phyloP scores from a whole-genome alignment of 2,797 vertebrate genomes.

The Arnoldichthys spilopterus region DNA sequence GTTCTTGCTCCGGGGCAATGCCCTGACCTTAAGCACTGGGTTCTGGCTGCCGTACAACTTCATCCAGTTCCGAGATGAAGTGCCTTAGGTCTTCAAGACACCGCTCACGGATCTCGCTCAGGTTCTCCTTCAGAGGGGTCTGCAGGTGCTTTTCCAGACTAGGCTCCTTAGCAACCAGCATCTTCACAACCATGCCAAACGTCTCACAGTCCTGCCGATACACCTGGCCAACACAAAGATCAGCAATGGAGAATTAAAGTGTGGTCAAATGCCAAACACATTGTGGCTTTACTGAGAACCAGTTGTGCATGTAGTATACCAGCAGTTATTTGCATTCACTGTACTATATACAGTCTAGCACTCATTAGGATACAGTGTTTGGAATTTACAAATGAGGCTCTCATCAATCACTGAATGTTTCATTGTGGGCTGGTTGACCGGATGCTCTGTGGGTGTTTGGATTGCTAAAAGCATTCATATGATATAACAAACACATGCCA shows the following conservation, averaged over 20 bases:
- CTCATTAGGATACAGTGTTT: too few relatives aligned
- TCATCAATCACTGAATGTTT: too few relatives aligned
- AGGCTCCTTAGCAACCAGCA: slow-evolving; percentile 95
- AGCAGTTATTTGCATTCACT: too few relatives aligned
- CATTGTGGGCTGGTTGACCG: too few relatives aligned
- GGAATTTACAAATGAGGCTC: too few relatives aligned
- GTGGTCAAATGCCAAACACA: background rate
- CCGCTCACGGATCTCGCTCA: slow-evolving; percentile 93
- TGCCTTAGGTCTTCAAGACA: slow-evolving; percentile 93
- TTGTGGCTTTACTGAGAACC: background rate
- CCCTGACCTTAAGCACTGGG: slow-evolving; percentile 34
- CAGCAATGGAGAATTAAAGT: background rate
- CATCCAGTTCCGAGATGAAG: slow-evolving; percentile 84
- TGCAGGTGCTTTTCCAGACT: slow-evolving; percentile 92
- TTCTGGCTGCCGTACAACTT: slow-evolving; percentile 70
- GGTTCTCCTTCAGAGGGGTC: slow-evolving; percentile 91
- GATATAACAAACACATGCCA: too few relatives aligned
- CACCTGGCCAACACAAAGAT: slow-evolving; percentile 73
- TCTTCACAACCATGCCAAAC: slow-evolving; percentile 97
- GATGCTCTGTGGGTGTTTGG: too few relatives aligned
- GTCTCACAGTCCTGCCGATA: slow-evolving; percentile 97
- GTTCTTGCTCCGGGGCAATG: background rate
- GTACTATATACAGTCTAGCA: too few relatives aligned
- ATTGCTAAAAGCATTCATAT: too few relatives aligned
- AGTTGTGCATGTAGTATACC: background rate